Base-by-base conservation (phyloP, 2,888 invertebrate species). In the Noctua janthina region DNA sequence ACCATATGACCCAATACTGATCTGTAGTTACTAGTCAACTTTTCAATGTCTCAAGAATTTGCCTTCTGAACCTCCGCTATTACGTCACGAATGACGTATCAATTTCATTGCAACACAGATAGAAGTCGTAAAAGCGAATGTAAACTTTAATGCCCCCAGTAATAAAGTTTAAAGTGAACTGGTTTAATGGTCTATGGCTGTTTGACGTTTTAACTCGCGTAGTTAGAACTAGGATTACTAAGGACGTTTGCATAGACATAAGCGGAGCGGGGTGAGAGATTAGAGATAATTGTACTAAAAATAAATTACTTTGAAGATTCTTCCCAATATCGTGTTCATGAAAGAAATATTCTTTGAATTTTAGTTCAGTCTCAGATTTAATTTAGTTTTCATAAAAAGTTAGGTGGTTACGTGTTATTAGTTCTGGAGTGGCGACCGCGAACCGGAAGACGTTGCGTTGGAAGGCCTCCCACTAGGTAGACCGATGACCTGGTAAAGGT, bases 101-200 rank as follows among this genome's bases (percentile, higher is more conserved):
- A 86, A 88, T 88, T 83, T 79, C 82, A 82, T 89, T 78, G 81
- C 79, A 80, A 73, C 80, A 79, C 68, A 74, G 68, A 76, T 68
- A 84, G 87, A 84, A 64, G 35, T 76, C 77, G 76, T 84, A 72
- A 86, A 86, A 89, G 74, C 51, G 75, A 88, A 88, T 86, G 78
- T 85, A 71, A 82, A 87, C 88, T 83, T 88, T 89, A 84, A 79
- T 13, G 11, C 51, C 72, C 72, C 20, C 56, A 43, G 81, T 64
- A 76, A 68, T 83, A 89, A 89, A 88, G 89, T 79, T 86, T 86
- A 86, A 87, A 89, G 71, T 85, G 66, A 79, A 78, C 78, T 83
- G 72, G 82, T 85, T 83, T 88, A 79, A 89, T 81, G 76, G 62
- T 73, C 77, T 64, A 76, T 71, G 69, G 81, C 81, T 81, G 81